Conservation (phyloP, 2,888 invertebrate species). For the Caenorhabditis drosophilae region DNA sequence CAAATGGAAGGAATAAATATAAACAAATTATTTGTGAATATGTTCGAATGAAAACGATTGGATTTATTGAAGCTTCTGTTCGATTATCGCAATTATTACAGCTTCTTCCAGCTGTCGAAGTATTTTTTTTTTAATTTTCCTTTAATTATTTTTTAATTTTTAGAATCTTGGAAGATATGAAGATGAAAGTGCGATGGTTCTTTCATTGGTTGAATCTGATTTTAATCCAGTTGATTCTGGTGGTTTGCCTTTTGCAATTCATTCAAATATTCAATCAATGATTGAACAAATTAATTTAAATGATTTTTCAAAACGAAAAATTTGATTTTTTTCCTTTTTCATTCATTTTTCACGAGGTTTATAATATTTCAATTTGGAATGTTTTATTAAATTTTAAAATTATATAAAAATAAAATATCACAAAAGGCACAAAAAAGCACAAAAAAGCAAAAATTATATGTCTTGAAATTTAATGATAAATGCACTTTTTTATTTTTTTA, state of each 20-base stretch:
- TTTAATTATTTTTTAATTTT: not conserved
- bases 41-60: constrained; percentile 9
- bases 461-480: not conserved
- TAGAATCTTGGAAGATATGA: constrained; percentile 34
- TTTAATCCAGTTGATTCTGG: constrained; percentile 25
- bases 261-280: constrained; percentile 9
- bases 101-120: constrained; percentile 21
- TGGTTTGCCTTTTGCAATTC: constrained; percentile 27
- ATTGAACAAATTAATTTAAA: not conserved
- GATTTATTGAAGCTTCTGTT: constrained; percentile 8
- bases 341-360: not conserved
- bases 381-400: not conserved
- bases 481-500: too few species aligned
- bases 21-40: constrained; percentile 21
- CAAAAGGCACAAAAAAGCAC: not conserved
- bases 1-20: constrained; percentile 15
- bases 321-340: not conserved
- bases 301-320: not conserved
- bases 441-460: not conserved
- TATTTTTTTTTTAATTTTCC: not conserved
- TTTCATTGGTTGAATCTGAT: constrained; percentile 16
- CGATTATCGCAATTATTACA: constrained; percentile 12
- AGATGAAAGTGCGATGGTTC: constrained; percentile 33
- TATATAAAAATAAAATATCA: not conserved
- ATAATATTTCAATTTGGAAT: not conserved